These are phyloP conservation scores for Teleiodes luculella DNA, from an alignment of 2,888 invertebrate genomes.

Conservation along the genomic window DNA sequence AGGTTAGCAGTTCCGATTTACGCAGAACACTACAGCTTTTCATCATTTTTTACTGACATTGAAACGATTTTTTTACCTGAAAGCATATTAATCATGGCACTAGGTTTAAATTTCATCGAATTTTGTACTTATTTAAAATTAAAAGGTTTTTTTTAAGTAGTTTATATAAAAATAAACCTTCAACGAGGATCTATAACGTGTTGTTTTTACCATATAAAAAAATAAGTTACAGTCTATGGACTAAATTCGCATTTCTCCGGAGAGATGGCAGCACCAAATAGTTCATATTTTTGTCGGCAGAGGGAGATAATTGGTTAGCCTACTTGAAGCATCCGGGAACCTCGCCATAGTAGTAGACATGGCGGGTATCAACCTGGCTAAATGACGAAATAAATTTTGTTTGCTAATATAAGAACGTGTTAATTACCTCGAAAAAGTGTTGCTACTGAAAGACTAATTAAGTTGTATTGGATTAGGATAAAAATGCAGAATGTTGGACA, in stretches of 20 bases:
- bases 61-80: too few relatives aligned
- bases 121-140: neutral
- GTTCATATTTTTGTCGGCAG: constrained; percentile 58
- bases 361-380: constrained; percentile 86
- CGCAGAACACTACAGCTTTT: neutral
- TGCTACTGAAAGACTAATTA: constrained; percentile 76
- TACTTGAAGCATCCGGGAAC: constrained; percentile 82
- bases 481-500: constrained; percentile 96
- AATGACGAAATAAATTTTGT: constrained; percentile 81
- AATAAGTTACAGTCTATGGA: constrained; percentile 4
- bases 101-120: too few relatives aligned
- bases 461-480: constrained; percentile 81
- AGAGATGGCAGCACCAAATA: constrained; percentile 62
- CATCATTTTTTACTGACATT: too few relatives aligned
- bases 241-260: constrained; percentile 42
- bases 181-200: too few relatives aligned
- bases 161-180: neutral
- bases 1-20: neutral
- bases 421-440: constrained; percentile 76
- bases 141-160: neutral
- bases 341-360: constrained; percentile 89
- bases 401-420: constrained; percentile 77
- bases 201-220: neutral
- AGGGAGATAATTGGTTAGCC: constrained; percentile 76
- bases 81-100: too few relatives aligned